Percentiles rank a stretch among this genome's conserved stretches.
Conservation (phyloP, 2,113 vertebrate genomes). For the Prochilodus magdalenae region DNA sequence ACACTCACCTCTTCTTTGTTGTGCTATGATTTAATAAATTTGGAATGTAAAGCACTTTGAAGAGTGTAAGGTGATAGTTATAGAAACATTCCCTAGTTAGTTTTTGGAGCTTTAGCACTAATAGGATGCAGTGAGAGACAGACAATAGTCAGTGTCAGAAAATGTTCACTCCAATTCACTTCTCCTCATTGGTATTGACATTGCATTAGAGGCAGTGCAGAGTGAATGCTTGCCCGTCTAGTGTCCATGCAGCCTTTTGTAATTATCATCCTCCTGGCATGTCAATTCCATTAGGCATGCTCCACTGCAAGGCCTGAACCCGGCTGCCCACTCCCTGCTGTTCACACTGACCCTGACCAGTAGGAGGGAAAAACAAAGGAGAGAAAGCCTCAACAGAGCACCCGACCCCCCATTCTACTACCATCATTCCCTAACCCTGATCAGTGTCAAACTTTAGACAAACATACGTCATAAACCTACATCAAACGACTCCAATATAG, state of each 20-base stretch:
- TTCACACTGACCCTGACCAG: background rate
- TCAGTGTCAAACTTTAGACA: background rate
- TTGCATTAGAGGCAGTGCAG: conserved; percentile 7
- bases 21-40: no score
- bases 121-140: background rate
- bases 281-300: conserved; percentile 52
- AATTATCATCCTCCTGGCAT: conserved; percentile 43
- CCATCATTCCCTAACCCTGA: background rate
- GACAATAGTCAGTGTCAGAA: background rate
- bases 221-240: conserved; percentile 18
- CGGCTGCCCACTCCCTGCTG: conserved; percentile 22
- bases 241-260: conserved; percentile 27
- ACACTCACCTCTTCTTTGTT: no score
- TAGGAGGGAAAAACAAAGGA: background rate
- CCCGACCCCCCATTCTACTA: background rate
- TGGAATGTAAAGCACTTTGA: background rate
- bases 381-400: background rate
- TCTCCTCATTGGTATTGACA: conserved; percentile 25
- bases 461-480: background rate
- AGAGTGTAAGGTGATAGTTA: background rate
- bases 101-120: background rate
- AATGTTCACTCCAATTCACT: conserved; percentile 1
- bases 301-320: conserved; percentile 14
- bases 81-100: background rate
- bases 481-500: background rate